phyloP scores from a whole-genome alignment of 35 echinoderm and acorn worm species.

The Anneissia japonica region DNA sequence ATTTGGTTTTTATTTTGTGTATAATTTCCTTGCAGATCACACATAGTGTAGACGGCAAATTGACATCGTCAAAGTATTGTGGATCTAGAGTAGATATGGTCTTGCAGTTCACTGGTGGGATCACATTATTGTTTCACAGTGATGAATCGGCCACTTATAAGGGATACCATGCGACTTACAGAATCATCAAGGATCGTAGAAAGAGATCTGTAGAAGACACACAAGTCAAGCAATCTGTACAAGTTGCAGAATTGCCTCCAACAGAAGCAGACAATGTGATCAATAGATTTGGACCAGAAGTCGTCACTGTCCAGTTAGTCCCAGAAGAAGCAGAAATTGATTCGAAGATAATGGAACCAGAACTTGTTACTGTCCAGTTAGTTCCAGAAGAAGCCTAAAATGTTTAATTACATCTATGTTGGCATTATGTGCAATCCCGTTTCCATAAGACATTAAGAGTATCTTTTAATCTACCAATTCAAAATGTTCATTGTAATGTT shows the following conservation, averaged over 20 bases:
- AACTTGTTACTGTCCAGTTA: too few relatives aligned
- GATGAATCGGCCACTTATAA: not conserved
- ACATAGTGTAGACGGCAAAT: not conserved
- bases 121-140: not conserved
- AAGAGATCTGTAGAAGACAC: not conserved
- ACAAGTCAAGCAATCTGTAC: not conserved
- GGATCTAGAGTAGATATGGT: not conserved
- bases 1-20: too few relatives aligned
- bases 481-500: too few relatives aligned
- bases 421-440: too few relatives aligned
- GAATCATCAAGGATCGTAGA: not conserved
- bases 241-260: too few relatives aligned
- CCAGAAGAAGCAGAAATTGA: not conserved
- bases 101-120: not conserved
- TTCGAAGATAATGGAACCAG: not conserved
- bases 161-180: not conserved
- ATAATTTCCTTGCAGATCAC: too few relatives aligned
- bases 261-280: not conserved
- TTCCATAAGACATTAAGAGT: too few relatives aligned
- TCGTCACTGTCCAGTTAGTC: not conserved
- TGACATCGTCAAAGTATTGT: not conserved
- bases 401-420: too few relatives aligned
- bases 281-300: not conserved
- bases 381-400: too few relatives aligned
- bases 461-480: too few relatives aligned